Evolutionary conservation across 2,797 vertebrate genomes (phyloP).

Genomic region (Jordanella pulchra): DNA sequence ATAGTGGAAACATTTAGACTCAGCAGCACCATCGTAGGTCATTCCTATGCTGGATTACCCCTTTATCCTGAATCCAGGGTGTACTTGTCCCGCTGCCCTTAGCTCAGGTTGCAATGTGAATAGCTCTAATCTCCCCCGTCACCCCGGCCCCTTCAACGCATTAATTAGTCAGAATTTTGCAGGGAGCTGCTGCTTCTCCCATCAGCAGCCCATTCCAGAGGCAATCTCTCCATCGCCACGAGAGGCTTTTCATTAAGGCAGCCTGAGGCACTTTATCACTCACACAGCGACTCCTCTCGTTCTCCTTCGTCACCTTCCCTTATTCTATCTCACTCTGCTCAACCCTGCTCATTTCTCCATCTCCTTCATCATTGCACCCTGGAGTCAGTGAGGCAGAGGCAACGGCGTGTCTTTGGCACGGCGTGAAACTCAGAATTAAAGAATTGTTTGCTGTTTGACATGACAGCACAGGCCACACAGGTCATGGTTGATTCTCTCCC

Average conservation of each 20-base stretch:
- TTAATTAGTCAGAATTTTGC: conserved; percentile 74
- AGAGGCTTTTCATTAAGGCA: conserved; percentile 79
- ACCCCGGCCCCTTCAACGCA: conserved; percentile 58
- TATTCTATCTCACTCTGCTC: conserved; percentile 9
- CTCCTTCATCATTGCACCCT: conserved; percentile 56
- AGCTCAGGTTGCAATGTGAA: conserved; percentile 38
- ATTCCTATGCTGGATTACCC: background rate
- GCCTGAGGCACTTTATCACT: conserved; percentile 66
- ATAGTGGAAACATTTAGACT: conserved; percentile 6
- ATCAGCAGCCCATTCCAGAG: conserved; percentile 75
- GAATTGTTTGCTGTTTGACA: conserved; percentile 50
- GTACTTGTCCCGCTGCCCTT: conserved; percentile 42
- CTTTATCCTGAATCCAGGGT: conserved; percentile 29
- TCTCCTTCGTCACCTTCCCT: conserved; percentile 20
- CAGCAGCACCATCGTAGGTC: background rate
- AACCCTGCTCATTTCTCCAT: conserved; percentile 32
- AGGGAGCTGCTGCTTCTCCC: conserved; percentile 74
- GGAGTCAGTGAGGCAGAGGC: conserved; percentile 40
- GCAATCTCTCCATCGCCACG: conserved; percentile 75
- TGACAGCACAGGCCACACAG: conserved; percentile 45
- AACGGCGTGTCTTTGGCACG: conserved; percentile 51
- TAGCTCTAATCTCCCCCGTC: conserved; percentile 71
- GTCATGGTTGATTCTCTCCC: conserved; percentile 38
- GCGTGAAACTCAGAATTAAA: conserved; percentile 65
- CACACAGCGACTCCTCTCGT: conserved; percentile 46